Evolutionary conservation across 2,888 invertebrate genomes (phyloP), one percentile per base, ranked within the genome.

Genomic region (Caenorhabditis virilis): DNA sequence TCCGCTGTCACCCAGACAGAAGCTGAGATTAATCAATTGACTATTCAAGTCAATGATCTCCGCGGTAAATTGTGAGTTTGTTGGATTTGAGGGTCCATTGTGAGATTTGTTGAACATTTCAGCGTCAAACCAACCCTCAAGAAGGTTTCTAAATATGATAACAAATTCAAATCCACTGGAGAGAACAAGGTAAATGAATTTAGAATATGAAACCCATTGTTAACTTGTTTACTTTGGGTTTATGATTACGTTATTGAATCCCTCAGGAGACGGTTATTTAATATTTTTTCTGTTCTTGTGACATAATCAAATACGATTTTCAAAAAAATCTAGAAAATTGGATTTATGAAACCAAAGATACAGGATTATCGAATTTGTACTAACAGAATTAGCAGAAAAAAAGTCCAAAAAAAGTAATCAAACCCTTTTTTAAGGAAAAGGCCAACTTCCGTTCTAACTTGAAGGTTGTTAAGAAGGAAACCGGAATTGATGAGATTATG

Each of bases 111-210:
- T n/a, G n/a, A n/a, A n/a, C n/a, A n/a, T n/a, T n/a, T n/a, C 60
- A 75, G 75, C 54, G 77, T 76, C 41, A 77, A 77, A 62, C 77
- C 77, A 1, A 53, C 71, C 1, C 53, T 98, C 87, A 95, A 95
- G 89, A 98, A 97, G 89, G 95, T 98, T 79, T 95, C 95, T 87
- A 97, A 97, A 89, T 94, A 94, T 88, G 95, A 94, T 87, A 93
- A 95, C 90, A 93, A 95, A 48, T 78, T 77, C 73, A 78, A 78
- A 66, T 68, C 66, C 33, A 62, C 64, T 45, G 66, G 55, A 52
- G 63, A 70, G 41, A 53, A 45, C n/a, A 67, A 56, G 27, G 69
- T 62, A 36, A 39, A 30, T 30, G n/a, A 30, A 30, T 30, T 9
- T 9, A 30, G 13, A 30, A 30, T 30, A 30, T 9, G 30, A 30